Base-by-base conservation (phyloP, 2,797 vertebrate genomes). In the Mus spretus region DNA sequence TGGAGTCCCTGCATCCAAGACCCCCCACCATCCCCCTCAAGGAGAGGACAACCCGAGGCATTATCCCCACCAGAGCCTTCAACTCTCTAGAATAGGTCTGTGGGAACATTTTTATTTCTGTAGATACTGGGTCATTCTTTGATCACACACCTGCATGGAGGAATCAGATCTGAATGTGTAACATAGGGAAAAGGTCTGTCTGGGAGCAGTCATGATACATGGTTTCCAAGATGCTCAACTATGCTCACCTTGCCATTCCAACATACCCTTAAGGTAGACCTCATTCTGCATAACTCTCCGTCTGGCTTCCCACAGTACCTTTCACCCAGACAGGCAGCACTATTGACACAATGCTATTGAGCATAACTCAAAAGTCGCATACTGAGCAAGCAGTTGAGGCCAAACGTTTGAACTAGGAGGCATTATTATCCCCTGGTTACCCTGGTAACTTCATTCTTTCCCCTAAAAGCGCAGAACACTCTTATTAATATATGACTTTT, bases 401-500 rank as follows among this genome's bases (percentile, higher is more conserved):
- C 89, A 91, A 92, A 55, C n/a, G 50, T 91, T 95, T 61, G 86
- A 37, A 92, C 0, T 67, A 59, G 14, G 86, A 19, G 72, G 74
- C 74, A 70, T 96, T 74, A 72, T 53, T 74, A 72, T 53, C 75
- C 87, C n/a, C 65, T 79, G 65, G 92, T 88, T 75, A 59, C 37
- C 67, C 63, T 37, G 92, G 96, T 61, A 47, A 31, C 20, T 57
- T n/a, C 0, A 0, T 91, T 96, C 93, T 95, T 90, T 81, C 93
- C 84, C 86, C 86, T 55, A 37, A 95, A 53, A 85, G 50, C 0
- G 8, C 11, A 2, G 4, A 84, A 63, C 11, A n/a, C 78, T 95
- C 96, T 95, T 82, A 95, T 24, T 84, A 89, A 87, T 84, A 53
- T 3, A 9, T 74, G 22, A 0, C 19, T 78, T n/a, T 22, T 81